Conservation (phyloP, 2,797 vertebrate species). For the Myripristis jacobus region DNA sequence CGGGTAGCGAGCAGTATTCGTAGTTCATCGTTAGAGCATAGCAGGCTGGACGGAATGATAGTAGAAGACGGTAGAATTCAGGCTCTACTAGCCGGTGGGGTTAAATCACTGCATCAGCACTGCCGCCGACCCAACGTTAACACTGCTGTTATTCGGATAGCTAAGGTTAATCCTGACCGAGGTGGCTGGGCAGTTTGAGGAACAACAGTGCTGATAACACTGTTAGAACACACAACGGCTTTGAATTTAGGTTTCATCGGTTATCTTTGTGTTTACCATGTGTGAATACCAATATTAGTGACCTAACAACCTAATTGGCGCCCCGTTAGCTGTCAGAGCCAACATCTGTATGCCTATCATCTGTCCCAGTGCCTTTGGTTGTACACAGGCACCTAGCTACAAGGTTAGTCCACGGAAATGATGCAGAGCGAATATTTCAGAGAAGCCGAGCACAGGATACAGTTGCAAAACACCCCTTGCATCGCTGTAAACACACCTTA, state of each 20-base stretch:
- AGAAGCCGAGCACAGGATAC: no score
- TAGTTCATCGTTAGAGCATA: not conserved
- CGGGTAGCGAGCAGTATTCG: not conserved
- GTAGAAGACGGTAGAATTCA: not conserved
- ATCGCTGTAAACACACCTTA: not conserved
- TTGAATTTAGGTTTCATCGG: not conserved
- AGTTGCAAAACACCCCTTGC: not conserved
- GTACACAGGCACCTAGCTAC: not conserved
- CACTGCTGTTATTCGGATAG: not conserved
- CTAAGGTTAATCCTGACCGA: not conserved
- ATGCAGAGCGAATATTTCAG: constrained; percentile 17
- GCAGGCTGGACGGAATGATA: not conserved
- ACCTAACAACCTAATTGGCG: not conserved
- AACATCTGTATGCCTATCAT: not conserved
- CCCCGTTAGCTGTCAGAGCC: not conserved
- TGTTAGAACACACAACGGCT: not conserved
- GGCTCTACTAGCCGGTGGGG: constrained; percentile 43
- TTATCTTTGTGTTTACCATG: not conserved
- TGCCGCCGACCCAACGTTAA: constrained; percentile 30
- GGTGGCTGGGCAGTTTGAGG: not conserved
- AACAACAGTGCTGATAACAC: not conserved
- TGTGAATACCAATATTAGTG: not conserved
- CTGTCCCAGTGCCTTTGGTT: not conserved
- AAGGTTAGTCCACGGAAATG: not conserved
- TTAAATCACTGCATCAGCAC: constrained; percentile 77